A percentile compares a stretch with the other conserved stretches of the same genome.
These are phyloP conservation scores for Tychaedon coryphoeus DNA, from an alignment of 2,113 vertebrate genomes.

Conservation along the genomic window DNA sequence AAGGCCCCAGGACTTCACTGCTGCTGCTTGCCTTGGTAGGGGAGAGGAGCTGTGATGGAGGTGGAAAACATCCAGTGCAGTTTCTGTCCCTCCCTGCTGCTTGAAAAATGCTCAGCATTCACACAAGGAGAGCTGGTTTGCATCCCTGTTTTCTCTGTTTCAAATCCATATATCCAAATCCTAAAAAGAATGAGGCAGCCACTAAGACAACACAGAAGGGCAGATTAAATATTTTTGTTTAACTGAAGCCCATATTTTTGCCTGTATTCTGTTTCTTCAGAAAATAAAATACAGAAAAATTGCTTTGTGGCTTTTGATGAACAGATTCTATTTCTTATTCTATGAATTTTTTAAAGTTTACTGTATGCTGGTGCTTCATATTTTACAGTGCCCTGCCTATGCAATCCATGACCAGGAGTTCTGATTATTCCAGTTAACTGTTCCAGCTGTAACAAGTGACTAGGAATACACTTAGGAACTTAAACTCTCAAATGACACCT, in stretches of 20 bases:
- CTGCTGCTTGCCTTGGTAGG: not conserved
- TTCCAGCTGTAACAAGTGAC: not conserved
- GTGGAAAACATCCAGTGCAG: not conserved
- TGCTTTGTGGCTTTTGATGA: not conserved
- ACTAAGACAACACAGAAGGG: not conserved
- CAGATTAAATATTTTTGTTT: not conserved
- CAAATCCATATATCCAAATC: not conserved
- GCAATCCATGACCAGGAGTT: not conserved
- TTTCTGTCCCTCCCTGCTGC: not conserved
- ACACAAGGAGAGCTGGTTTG: not conserved
- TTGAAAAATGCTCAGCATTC: not conserved
- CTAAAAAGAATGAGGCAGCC: not conserved
- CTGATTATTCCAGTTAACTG: not conserved
- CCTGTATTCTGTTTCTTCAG: not conserved
- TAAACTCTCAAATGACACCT: not conserved
- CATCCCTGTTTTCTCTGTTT: not conserved
- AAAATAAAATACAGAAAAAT: not conserved
- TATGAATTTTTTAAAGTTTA: not conserved
- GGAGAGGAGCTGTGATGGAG: not conserved
- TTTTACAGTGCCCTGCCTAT: not conserved
- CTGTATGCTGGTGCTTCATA: not conserved
- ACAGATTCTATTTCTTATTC: not conserved
- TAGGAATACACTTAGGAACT: not conserved
- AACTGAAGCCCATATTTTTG: not conserved
- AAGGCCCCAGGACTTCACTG: not conserved